Base-by-base conservation (phyloP, 92 coral and sea anemone species). In the Zoanthus solanderi region DNA sequence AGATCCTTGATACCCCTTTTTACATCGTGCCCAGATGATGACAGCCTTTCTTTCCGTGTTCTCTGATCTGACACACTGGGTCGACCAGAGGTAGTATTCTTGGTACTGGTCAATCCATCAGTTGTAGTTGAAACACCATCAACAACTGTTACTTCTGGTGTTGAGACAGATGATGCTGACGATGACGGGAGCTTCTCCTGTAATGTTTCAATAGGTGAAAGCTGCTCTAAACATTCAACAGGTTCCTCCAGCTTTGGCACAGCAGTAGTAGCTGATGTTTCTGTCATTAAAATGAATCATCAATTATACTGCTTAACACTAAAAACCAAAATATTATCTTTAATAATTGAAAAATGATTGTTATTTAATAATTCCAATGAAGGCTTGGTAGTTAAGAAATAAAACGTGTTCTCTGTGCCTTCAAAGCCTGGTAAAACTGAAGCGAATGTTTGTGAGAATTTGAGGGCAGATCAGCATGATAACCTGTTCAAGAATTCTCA, bases 1-100 rank as follows among this genome's bases (percentile, higher is more conserved):
- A 97, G 92, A 80, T 97, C 99, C 74, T 97, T 97, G 4, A 90
- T 82, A 58, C 98, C 89, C 86, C 88, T 97, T 74, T 95, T 97
- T 10, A 92, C 96, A 79, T 97, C 99, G 65, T 91, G 91, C 0
- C 95, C 93, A 12, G 98, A 76, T 11, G 92, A 79, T 8, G 98
- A 93, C 9, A 79, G 57, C 31, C 94, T 92, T 71, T 94, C 94
- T 30, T 75, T 15, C 86, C 90, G 89, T 45, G 75, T 60, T 17
- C 75, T 81, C 61, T 81, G 75, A 31, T 23, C 45, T 50, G 89
- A 83, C 63, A 79, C 77, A 67, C 74, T 65, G 76, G 78, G 91
- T 18, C 84, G 58, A 60, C 66, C 83, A 3, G 82, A 6, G 30
- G 61, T 77, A 11, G 61, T 67, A 11, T 8, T 23, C 8, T 63